Evolutionary conservation across 1,140 invertebrate species (phyloP).

Genomic region (Rhopalosiphum padi): DNA sequence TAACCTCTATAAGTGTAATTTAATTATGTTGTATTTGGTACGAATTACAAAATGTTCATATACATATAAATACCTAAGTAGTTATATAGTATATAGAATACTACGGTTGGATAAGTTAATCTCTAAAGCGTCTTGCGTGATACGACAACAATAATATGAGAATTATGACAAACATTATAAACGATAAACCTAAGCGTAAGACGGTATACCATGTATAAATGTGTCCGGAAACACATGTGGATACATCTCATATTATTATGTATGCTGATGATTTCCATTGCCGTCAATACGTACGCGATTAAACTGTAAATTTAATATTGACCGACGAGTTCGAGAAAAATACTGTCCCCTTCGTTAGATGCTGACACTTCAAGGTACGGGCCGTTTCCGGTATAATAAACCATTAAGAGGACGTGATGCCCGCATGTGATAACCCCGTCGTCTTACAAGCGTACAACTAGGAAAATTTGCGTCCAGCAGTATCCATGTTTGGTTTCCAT

Average conservation of each 20-base stretch:
- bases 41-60: background rate
- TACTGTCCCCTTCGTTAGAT: background rate
- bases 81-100: no score
- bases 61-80: background rate
- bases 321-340: background rate
- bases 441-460: background rate
- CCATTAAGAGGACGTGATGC: background rate
- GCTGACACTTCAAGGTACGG: background rate
- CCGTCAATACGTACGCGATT: background rate
- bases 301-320: constrained; percentile 3
- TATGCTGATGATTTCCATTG: constrained; percentile 13
- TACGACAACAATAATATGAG: background rate
- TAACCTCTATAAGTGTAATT: background rate
- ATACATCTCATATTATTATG: background rate
- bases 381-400: background rate
- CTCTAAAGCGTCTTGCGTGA: background rate
- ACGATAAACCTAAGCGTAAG: background rate
- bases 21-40: background rate
- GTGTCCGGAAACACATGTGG: background rate
- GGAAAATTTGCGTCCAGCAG: background rate
- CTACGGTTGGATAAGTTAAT: background rate
- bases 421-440: background rate
- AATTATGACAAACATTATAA: background rate
- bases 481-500: background rate
- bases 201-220: background rate